Evolutionary conservation across 2,888 invertebrate genomes (phyloP), one percentile per base, ranked within the genome.

Genomic region (Unio pictorum): DNA sequence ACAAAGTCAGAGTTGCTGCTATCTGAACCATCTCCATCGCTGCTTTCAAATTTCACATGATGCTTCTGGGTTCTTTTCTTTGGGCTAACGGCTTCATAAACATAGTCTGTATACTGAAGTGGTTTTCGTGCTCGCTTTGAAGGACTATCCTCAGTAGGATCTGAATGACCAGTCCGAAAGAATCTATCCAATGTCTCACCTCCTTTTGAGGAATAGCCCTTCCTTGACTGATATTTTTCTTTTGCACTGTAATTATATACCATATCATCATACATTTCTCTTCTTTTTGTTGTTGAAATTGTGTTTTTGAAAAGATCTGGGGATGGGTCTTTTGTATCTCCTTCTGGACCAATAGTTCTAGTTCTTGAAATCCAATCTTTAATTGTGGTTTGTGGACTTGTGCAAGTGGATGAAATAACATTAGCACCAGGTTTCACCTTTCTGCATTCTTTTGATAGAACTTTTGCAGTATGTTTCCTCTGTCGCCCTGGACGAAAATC

Each of bases 361-460:
- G 45, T 45, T 15, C 45, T 45, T 45, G 45, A 45, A 45, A 76
- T 66, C 72, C 74, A 76, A 62, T 76, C 76, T 61, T 55, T 76
- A 20, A 76, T 76, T 1, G 76, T 71, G 57, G 71, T 61, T 59
- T 76, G 76, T 2, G 71, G 75, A 62, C 45, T 45, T 45, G 45
- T 45, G 45, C 45, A 45, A 55, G n/a, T 23, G 23, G 15, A 63
- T 54, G 8, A 55, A n/a, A 20, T 30, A 28, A 26, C 23, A 8
- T 45, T 45, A 45, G 11, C 45, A 45, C 3, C 26, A 58, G 58
- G 45, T 28, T 34, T 67, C 55, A 61, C 23, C 17, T 30, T 57
- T 28, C 55, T 54, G n/a, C 28, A n/a, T 30, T 62, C 57, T 28
- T 56, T 61, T 34, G n/a, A 56, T 4, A 30, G 26, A 26, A 55